Evolutionary conservation across 2,797 vertebrate genomes (phyloP), one percentile per base, ranked within the genome.

Genomic region (Loris lydekkerianus): DNA sequence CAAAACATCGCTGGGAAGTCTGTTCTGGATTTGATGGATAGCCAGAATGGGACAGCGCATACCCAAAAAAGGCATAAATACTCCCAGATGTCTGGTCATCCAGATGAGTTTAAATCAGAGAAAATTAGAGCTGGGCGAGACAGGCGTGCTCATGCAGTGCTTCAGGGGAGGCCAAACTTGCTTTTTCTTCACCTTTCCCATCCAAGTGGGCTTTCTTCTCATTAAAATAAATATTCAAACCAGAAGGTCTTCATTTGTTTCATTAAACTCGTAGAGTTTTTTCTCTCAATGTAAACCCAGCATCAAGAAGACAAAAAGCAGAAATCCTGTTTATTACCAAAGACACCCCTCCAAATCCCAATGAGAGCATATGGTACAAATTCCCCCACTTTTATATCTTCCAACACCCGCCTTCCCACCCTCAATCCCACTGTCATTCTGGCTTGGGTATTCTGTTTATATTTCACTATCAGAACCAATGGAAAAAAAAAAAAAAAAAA

Each of bases 31-130:
- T 97, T 98, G 97, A 98, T 95, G 96, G 97, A 97, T 97, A 97
- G 97, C 95, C 96, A 97, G 96, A 97, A 95, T 21, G 61, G 97
- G 94, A 97, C 67, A 93, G 97, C 97, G 92, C 75, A 97, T 94
- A 97, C 93, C 97, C 96, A 96, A 96, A 98, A 97, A 97, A 97
- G 96, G 95, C 95, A 97, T 98, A 98, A 98, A 97, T 97, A 97
- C 91, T 98, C 97, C 96, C 97, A 98, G 97, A 97, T 97, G 97
- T 97, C 97, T 97, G 89, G 91, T 95, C 94, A 97, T 93, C 95
- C 94, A 96, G 96, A 97, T 96, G 97, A 97, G 96, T 87, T 96
- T 91, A 97, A 98, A 97, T 97, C 96, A 97, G 97, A 95, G 95
- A 92, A 97, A 97, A 97, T 97, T 94, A 97, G 89, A 97, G 97